Evolutionary conservation across 1,140 invertebrate species (phyloP).

Genomic region (Apis cerana): DNA sequence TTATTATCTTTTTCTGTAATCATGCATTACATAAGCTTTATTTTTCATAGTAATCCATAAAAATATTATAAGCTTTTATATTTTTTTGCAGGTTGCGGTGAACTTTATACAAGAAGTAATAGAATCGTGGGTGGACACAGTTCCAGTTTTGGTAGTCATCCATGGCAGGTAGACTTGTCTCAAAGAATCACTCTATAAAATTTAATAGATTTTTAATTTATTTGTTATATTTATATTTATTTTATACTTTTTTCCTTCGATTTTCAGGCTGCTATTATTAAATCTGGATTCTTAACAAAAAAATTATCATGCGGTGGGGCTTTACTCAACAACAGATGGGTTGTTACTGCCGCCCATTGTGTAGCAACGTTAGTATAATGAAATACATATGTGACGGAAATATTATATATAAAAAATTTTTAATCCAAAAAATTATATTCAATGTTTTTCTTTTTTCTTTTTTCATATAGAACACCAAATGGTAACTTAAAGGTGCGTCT

Average conservation of each 20-base stretch:
- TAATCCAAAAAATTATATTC: too few relatives aligned
- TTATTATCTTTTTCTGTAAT: too few relatives aligned
- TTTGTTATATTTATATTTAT: background rate
- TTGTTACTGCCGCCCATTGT: conserved; percentile 94
- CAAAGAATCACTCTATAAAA: background rate
- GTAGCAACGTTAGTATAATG: conserved; percentile 89
- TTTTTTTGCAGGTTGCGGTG: conserved; percentile 88
- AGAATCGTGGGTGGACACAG: conserved; percentile 96
- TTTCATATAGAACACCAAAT: conserved; percentile 86
- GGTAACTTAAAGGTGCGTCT: conserved; percentile 92
- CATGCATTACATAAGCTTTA: background rate
- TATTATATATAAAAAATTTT: too few relatives aligned
- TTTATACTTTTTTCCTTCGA: conserved; percentile 16
- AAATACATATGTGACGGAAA: background rate
- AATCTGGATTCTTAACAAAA: conserved; percentile 93
- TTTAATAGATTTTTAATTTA: background rate
- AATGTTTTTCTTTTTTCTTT: background rate
- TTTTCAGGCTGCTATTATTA: conserved; percentile 91
- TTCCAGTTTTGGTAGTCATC: conserved; percentile 93
- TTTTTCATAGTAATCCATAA: background rate
- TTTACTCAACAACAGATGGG: conserved; percentile 93
- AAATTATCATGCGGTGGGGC: conserved; percentile 95
- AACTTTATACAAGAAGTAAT: conserved; percentile 92
- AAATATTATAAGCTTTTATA: conserved; percentile 64
- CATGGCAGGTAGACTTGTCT: conserved; percentile 89